Evolutionary conservation across 1,140 invertebrate genomes (phyloP), one percentile per base, ranked within the genome.

Genomic region (Schlechtendalia chinensis): DNA sequence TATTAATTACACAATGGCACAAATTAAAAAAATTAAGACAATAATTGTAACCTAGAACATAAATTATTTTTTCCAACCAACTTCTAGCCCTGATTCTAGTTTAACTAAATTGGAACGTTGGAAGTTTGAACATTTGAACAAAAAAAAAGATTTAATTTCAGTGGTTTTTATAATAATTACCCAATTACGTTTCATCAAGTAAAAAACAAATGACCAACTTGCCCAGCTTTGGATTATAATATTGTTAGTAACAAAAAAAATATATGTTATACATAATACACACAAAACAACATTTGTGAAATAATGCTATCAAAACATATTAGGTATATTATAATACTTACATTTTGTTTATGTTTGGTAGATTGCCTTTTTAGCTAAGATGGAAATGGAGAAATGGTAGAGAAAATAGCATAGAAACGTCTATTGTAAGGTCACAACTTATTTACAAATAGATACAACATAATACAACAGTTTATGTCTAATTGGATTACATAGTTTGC

Each of bases 351-450:
- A 72, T n/a, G 17, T 29, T 72, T 29, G 50, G 50, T 50, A n/a
- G 50, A 54, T 72, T n/a, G 69, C 50, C 69, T 29, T 72, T n/a
- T 72, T n/a, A 54, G 17, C 17, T 72, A 54, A 53, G 69, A 54
- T 72, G 47, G 14, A 39, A 39, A 72, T 72, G 47, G 22, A n/a
- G n/a, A 72, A 72, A 72, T 72, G 5, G 69, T n/a, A 29, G 17
- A 53, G 17, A 54, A 63, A 50, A 50, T 27, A 54, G 27, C 69
- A 72, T 54, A 54, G 50, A 54, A 32, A 72, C 39, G 24, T 54
- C 47, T 19, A 72, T 14, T 53, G 24, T 72, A 10, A 54, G 11
- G 27, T 72, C 27, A 72, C 11, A 72, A 53, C 17, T 54, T 50
- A 69, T 47, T 53, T 54, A 72, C 69, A 54, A 72, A 53, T 5